Evolutionary conservation across 2,888 invertebrate genomes (phyloP).

Genomic region (Catocala nupta): DNA sequence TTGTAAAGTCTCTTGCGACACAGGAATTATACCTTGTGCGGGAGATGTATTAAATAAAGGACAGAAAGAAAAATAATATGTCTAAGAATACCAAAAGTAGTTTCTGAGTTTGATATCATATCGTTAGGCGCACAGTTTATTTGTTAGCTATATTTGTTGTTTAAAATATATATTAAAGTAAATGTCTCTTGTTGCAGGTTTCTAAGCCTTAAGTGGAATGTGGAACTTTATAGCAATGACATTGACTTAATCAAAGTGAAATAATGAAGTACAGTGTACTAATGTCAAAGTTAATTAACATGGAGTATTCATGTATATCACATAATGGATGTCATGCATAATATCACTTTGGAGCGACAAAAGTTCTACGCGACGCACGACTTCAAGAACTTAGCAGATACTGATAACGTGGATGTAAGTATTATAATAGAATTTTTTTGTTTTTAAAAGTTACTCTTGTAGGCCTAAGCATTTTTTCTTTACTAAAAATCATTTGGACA

Average conservation of each 20-base stretch:
- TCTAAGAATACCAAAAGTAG: no score
- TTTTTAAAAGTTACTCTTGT: background rate
- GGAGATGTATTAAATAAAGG: no score
- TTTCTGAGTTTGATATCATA: no score
- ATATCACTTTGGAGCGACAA: constrained; percentile 68
- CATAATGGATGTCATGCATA: constrained; percentile 70
- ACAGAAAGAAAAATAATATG: no score
- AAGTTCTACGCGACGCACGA: constrained; percentile 70
- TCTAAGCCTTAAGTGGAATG: background rate
- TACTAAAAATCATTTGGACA: no score
- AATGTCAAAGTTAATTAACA: constrained; percentile 14
- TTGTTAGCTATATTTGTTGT: no score
- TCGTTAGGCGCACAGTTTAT: no score
- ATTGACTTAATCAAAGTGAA: background rate
- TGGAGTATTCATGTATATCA: constrained; percentile 23
- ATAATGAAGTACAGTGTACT: background rate
- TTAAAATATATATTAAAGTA: no score
- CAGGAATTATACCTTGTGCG: no score
- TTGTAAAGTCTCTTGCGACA: no score
- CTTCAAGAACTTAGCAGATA: constrained; percentile 61
- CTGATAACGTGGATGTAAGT: constrained; percentile 72
- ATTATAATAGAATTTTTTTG: constrained; percentile 3
- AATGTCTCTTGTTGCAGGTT: constrained; percentile 2
- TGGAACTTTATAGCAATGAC: background rate
- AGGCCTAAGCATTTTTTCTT: no score